Conservation (phyloP, 2,888 invertebrate genomes). For the Nineta flava region DNA sequence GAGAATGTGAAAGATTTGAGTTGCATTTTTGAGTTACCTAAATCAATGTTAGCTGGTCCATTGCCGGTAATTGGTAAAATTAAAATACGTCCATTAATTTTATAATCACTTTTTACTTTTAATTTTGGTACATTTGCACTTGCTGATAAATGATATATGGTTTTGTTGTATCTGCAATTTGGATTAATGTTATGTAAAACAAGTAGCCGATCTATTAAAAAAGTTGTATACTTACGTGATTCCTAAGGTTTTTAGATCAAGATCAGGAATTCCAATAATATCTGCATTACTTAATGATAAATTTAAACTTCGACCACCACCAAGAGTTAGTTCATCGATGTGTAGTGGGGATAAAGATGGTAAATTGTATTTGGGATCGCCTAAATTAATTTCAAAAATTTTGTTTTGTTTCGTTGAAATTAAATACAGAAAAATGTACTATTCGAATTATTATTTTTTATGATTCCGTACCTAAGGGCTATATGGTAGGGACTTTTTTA, state of each 20-base stretch:
- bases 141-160: slow-evolving; percentile 12
- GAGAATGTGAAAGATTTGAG: no score
- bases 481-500: no score
- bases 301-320: slow-evolving; percentile 4
- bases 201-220: slow-evolving; percentile 11
- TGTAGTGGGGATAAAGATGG: slow-evolving; percentile 19
- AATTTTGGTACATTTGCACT: slow-evolving; percentile 12
- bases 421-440: no score
- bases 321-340: slow-evolving; percentile 16
- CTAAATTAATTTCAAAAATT: slow-evolving; percentile 13
- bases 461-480: no score
- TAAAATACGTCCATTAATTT: slow-evolving; percentile 20
- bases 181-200: background rate
- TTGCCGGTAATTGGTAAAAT: slow-evolving; percentile 19
- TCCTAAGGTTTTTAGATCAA: slow-evolving; percentile 17
- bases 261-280: slow-evolving; percentile 16
- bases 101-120: slow-evolving; percentile 17
- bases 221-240: slow-evolving; percentile 13
- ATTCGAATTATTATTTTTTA: no score
- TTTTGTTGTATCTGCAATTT: slow-evolving; percentile 13
- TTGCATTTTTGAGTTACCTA: slow-evolving; percentile 14
- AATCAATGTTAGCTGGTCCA: slow-evolving; percentile 20
- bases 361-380: slow-evolving; percentile 19
- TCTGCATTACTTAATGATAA: slow-evolving; percentile 12
- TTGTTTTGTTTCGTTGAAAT: no score